Conservation (phyloP, 2,797 vertebrate genomes). For the Sebastes taczanowskii region DNA sequence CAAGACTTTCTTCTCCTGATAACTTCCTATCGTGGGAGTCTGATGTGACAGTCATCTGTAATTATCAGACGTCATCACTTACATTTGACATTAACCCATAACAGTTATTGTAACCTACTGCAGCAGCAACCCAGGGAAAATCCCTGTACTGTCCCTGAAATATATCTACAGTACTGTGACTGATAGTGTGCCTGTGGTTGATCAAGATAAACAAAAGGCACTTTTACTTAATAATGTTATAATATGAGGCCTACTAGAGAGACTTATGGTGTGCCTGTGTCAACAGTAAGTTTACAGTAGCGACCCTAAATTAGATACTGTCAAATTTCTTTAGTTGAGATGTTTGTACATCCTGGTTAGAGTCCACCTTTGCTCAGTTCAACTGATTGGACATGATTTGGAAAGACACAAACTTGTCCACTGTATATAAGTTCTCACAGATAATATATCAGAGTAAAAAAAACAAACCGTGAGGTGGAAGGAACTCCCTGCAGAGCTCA, state of each 20-base stretch:
- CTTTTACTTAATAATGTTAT: too few relatives aligned
- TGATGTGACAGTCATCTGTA: not conserved
- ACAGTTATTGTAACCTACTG: not conserved
- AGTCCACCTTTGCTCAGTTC: too few relatives aligned
- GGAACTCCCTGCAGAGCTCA: too few relatives aligned
- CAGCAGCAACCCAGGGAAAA: conserved; percentile 37
- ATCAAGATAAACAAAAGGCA: not conserved
- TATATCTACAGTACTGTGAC: not conserved
- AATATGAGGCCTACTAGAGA: not conserved
- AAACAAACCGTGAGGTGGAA: too few relatives aligned
- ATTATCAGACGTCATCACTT: not conserved
- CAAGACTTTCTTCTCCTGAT: not conserved
- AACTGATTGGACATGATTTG: too few relatives aligned
- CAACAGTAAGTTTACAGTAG: not conserved
- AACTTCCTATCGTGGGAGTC: not conserved
- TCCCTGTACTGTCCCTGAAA: conserved; percentile 50
- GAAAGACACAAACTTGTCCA: too few relatives aligned
- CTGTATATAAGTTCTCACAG: too few relatives aligned
- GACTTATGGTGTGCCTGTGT: not conserved
- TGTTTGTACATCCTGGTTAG: too few relatives aligned
- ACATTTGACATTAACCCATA: not conserved
- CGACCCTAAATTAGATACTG: not conserved
- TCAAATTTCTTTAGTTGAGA: not conserved
- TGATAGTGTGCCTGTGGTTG: not conserved
- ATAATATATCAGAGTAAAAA: too few relatives aligned